These are phyloP conservation scores for Beroe ovata DNA, from an alignment of 37 sponge, comb jelly and placozoan genomes.

Conservation along the genomic window DNA sequence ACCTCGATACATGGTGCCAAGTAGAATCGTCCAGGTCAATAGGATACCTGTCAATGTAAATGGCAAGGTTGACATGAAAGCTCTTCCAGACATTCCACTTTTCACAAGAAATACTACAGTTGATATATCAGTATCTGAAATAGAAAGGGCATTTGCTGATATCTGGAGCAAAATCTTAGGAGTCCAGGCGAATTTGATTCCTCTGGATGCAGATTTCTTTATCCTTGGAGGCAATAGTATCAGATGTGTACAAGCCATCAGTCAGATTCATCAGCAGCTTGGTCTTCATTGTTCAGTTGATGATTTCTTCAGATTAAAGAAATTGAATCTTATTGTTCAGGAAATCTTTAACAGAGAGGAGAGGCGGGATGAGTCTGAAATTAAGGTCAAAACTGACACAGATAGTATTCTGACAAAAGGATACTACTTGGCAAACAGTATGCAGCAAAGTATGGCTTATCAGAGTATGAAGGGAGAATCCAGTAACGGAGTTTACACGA, in stretches of 20 bases:
- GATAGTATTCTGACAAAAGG: neutral
- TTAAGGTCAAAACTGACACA: neutral
- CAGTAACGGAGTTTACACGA: neutral
- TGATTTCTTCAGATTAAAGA: neutral
- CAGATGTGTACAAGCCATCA: slow-evolving; percentile 52
- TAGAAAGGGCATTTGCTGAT: slow-evolving; percentile 14
- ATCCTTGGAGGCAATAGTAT: slow-evolving; percentile 72
- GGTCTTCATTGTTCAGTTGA: neutral
- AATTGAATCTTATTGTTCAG: neutral
- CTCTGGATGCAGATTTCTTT: slow-evolving; percentile 71
- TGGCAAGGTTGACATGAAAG: slow-evolving; percentile 70
- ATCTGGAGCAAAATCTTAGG: slow-evolving; percentile 64
- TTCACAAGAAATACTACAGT: neutral
- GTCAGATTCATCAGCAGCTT: slow-evolving; percentile 49
- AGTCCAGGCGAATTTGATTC: neutral
- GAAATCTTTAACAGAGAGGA: neutral
- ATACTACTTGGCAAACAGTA: neutral
- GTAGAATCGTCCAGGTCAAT: slow-evolving; percentile 52
- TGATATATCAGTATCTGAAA: neutral
- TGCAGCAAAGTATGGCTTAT: neutral
- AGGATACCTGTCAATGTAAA: slow-evolving; percentile 61
- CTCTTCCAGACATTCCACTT: neutral
- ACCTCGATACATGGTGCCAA: slow-evolving; percentile 74
- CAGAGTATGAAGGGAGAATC: neutral
- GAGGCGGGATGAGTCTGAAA: neutral